A percentile compares a stretch with the other conserved stretches of the same genome.
phyloP scores from a whole-genome alignment of 2,888 invertebrate genomes.

The Brachyopa scutellaris region DNA sequence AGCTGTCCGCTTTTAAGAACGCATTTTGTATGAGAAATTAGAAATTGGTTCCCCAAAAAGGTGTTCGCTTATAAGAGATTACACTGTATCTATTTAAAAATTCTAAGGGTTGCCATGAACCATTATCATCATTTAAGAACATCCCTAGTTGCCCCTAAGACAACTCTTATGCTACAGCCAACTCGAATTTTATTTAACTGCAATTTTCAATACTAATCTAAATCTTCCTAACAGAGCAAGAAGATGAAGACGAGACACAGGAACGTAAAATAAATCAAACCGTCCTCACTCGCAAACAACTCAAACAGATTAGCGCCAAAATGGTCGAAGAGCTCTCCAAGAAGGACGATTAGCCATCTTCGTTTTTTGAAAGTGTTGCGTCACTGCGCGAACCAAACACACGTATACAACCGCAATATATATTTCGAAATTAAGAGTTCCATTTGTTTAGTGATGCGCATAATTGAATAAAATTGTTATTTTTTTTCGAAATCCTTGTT shows the following conservation, averaged over 20 bases:
- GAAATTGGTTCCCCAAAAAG: no score
- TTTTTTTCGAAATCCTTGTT: constrained; percentile 8
- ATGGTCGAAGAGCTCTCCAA: constrained; percentile 79
- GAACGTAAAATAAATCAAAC: constrained; percentile 68
- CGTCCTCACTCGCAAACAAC: constrained; percentile 78
- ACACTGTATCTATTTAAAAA: no score
- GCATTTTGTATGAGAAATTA: no score
- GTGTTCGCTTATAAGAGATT: no score
- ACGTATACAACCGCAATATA: background rate
- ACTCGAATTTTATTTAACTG: no score
- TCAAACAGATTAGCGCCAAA: constrained; percentile 79
- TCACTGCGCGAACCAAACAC: background rate
- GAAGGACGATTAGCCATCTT: constrained; percentile 76
- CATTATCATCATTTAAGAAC: no score
- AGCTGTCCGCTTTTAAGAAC: no score
- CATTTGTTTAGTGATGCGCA: background rate
- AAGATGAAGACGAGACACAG: constrained; percentile 24
- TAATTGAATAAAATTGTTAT: constrained; percentile 9
- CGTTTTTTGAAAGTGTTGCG: background rate
- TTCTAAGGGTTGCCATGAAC: no score
- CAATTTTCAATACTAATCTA: no score
- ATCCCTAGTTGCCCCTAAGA: no score
- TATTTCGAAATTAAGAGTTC: constrained; percentile 39
- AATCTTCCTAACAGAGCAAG: constrained; percentile 14
- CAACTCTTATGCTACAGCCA: no score